phyloP scores from a whole-genome alignment of 2,888 invertebrate species.

The Allophyes oxyacanthae region DNA sequence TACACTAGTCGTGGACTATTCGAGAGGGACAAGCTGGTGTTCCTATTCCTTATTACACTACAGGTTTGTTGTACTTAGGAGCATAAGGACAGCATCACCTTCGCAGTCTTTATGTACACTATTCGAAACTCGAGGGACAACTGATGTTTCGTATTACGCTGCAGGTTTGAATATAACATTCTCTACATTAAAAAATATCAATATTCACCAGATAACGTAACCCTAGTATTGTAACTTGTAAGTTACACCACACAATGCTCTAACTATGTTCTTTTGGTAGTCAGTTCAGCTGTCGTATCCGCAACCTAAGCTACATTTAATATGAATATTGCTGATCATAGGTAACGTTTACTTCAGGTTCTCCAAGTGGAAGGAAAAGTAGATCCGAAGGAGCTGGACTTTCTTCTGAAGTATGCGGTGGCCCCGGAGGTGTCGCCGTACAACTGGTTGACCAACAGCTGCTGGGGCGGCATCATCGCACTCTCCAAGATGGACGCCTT shows the following conservation, averaged over 20 bases:
- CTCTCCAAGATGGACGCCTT: constrained; percentile 94
- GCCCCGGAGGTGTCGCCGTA: constrained; percentile 93
- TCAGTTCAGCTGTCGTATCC: too few relatives aligned
- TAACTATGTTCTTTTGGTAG: too few relatives aligned
- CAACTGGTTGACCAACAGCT: constrained; percentile 93
- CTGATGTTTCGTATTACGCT: too few relatives aligned
- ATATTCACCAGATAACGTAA: too few relatives aligned
- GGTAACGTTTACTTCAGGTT: constrained; percentile 61
- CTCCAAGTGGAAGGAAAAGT: constrained; percentile 90
- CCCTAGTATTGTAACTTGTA: not conserved
- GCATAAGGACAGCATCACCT: too few relatives aligned
- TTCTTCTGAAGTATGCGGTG: constrained; percentile 95
- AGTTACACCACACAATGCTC: too few relatives aligned
- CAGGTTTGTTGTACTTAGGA: constrained; percentile 86
- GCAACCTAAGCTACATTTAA: too few relatives aligned
- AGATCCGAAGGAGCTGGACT: constrained; percentile 94
- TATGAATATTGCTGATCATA: not conserved
- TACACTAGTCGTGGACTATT: constrained; percentile 97
- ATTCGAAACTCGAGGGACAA: too few relatives aligned
- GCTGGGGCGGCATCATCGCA: constrained; percentile 95
- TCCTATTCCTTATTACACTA: constrained; percentile 95
- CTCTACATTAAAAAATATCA: too few relatives aligned
- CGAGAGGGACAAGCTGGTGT: constrained; percentile 97
- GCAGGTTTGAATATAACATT: too few relatives aligned
- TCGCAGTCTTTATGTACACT: too few relatives aligned